A percentile compares a stretch with the other conserved stretches of the same genome.
These are phyloP conservation scores for Piaya cayana DNA, from an alignment of 2,113 vertebrate genomes.

Conservation along the genomic window DNA sequence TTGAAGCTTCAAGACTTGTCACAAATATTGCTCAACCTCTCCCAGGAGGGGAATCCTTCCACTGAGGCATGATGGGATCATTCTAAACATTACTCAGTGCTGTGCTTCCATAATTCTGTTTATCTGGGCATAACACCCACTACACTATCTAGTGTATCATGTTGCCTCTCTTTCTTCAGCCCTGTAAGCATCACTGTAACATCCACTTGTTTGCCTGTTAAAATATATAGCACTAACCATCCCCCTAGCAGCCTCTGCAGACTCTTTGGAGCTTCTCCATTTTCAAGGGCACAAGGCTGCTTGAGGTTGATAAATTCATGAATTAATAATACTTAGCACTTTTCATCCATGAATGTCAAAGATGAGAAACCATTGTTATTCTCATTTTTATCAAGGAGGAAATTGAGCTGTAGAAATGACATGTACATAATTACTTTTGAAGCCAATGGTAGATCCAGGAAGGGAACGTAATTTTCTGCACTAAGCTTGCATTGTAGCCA, in stretches of 20 bases:
- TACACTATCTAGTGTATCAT: rapidly evolving
- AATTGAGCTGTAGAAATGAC: slow-evolving; percentile 30
- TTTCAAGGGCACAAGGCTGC: slow-evolving; percentile 48
- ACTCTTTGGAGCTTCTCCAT: background rate
- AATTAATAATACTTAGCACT: slow-evolving; percentile 42
- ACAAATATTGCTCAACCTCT: background rate
- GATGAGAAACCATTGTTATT: slow-evolving; percentile 24
- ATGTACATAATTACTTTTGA: background rate
- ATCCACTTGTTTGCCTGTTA: background rate
- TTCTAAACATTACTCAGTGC: background rate
- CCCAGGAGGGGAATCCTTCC: background rate
- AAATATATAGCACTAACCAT: background rate
- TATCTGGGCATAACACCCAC: background rate
- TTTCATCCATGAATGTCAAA: slow-evolving; percentile 42
- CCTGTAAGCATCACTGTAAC: background rate
- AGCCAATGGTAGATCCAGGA: background rate
- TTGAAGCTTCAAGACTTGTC: background rate
- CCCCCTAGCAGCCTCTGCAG: background rate
- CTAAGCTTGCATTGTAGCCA: background rate
- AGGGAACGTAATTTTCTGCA: background rate
- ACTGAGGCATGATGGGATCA: background rate
- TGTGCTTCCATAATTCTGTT: background rate
- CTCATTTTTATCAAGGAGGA: slow-evolving; percentile 37
- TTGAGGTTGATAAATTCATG: slow-evolving; percentile 48
- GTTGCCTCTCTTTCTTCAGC: background rate